Evolutionary conservation across 2,888 invertebrate genomes (phyloP), one percentile per base, ranked within the genome.

Genomic region (Tillus elongatus): DNA sequence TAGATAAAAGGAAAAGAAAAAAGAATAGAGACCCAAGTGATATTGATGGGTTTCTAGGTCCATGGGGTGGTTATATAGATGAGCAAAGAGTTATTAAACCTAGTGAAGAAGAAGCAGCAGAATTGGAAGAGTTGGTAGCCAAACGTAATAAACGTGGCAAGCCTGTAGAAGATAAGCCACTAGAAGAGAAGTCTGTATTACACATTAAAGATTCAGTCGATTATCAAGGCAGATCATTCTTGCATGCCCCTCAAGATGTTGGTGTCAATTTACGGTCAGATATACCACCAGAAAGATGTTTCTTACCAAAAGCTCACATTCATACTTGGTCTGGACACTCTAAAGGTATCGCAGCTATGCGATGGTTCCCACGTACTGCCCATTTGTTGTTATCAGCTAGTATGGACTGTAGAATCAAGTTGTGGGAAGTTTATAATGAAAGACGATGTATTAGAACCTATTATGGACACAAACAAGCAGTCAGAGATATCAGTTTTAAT

Each of bases 351-450:
- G 85, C 96, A 0, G 85, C 89, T 1, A 90, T 92, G 44, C 78
- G 91, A 39, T 96, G 95, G 90, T 88, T 95, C 57, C 98, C 98
- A 0, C 72, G 74, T 46, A 88, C 92, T 0, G 97, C 93, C 0
- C 98, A 99, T 67, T 75, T 99, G 40, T 71, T 98, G 53, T 72
- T 98, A 1, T 96, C 97, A 0, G 89, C 87, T 35, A 88, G 95
- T 49, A 95, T 99, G 96, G 98, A 98, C 66, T 84, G 85, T 50
- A 78, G 93, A 47, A 88, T 97, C 36, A 97, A 98, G 74, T 72
- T 98, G 15, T 99, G 97, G 97, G 96, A 98, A 65, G 96, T 97
- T 1, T 98, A 95, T 62, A 92, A 93, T 43, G 88, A 91, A 29
- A 73, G 95, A 31, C 77, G 95, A 34, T 92, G 95, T 56, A 73